These are phyloP conservation scores for Athripsodes cinereus DNA, from an alignment of 2,888 invertebrate species.

Conservation along the genomic window DNA sequence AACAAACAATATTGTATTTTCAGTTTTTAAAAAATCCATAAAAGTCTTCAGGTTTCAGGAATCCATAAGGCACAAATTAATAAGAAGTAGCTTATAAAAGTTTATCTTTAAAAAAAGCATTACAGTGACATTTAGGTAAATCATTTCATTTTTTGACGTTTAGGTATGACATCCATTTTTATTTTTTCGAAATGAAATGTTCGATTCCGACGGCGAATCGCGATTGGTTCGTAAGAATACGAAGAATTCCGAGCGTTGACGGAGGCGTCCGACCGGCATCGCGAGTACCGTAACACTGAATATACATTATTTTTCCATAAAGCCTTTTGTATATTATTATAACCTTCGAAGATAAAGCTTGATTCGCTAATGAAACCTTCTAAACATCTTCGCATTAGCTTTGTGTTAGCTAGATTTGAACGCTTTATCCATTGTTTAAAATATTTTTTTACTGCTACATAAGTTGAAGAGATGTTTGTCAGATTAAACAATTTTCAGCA, in stretches of 20 bases:
- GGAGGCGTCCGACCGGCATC: conserved; percentile 26
- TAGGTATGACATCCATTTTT: conserved; percentile 7
- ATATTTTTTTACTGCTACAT: too few species aligned
- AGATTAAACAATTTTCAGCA: too few species aligned
- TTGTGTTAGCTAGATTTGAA: neutral
- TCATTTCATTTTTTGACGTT: conserved; percentile 8
- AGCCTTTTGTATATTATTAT: conserved; percentile 10
- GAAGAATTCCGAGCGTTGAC: conserved; percentile 16
- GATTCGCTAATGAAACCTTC: conserved; percentile 14
- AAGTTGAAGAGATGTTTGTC: too few species aligned
- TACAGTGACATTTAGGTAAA: neutral
- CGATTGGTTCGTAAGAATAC: conserved; percentile 11
- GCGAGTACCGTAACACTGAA: conserved; percentile 25
- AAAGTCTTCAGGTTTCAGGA: neutral
- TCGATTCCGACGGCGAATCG: conserved; percentile 8
- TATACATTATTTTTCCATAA: conserved; percentile 21
- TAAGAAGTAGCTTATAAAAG: neutral
- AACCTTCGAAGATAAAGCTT: conserved; percentile 12
- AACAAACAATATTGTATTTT: neutral
- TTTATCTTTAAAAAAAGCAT: neutral
- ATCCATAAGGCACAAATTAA: neutral
- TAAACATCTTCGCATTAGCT: neutral
- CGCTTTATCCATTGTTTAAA: too few species aligned
- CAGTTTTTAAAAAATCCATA: neutral
- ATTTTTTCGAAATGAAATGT: conserved; percentile 3